A percentile compares a stretch with the other conserved stretches of the same genome.
phyloP scores from a whole-genome alignment of 2,888 invertebrate genomes.

The Ptilodon capucinus region DNA sequence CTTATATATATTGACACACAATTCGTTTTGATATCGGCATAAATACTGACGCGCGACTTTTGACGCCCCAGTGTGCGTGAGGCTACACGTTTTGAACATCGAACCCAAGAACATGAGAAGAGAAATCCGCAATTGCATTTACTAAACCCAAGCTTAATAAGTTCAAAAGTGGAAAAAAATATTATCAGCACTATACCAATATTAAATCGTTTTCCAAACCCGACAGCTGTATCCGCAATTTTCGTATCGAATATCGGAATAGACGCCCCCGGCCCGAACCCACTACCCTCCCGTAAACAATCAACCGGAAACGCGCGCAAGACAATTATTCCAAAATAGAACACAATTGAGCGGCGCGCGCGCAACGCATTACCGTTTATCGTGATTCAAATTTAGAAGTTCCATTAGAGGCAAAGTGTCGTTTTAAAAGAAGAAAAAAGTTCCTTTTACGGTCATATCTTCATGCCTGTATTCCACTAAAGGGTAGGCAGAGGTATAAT shows the following conservation, averaged over 20 bases:
- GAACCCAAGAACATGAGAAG: too few species aligned
- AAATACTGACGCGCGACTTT: too few species aligned
- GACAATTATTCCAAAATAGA: constrained; percentile 58
- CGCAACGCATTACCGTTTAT: constrained; percentile 53
- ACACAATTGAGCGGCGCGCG: constrained; percentile 49
- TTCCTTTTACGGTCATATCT: neutral
- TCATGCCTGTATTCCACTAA: too few species aligned
- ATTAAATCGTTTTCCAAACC: neutral
- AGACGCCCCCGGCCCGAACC: neutral
- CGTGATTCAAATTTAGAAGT: constrained; percentile 56
- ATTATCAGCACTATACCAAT: neutral
- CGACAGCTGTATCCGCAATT: constrained; percentile 1
- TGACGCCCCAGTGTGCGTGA: too few species aligned
- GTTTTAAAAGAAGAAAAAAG: neutral
- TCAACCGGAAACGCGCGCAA: constrained; percentile 50
- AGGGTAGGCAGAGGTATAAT: too few species aligned
- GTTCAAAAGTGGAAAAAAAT: neutral
- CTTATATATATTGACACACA: too few species aligned
- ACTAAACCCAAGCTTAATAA: neutral
- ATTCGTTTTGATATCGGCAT: too few species aligned
- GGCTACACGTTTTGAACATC: too few species aligned
- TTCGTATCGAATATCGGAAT: neutral
- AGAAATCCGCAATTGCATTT: too few species aligned
- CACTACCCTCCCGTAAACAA: constrained; percentile 36
- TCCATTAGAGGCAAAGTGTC: constrained; percentile 40